phyloP scores from a whole-genome alignment of 2,797 vertebrate genomes.

The Characodon lateralis region DNA sequence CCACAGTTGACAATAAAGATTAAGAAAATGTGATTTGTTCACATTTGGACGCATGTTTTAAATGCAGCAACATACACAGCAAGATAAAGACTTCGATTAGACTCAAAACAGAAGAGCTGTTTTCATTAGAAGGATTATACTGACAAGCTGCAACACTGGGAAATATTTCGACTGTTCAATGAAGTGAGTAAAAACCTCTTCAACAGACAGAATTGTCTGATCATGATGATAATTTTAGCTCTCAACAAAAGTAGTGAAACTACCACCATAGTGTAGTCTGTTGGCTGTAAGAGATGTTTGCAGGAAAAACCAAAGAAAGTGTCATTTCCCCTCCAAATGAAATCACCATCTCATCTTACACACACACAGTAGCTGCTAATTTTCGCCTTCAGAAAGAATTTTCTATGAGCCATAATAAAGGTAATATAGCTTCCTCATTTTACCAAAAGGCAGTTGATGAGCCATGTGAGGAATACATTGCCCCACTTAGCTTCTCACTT shows the following conservation, averaged over 20 bases:
- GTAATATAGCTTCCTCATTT: constrained; percentile 35
- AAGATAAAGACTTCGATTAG: too few species aligned
- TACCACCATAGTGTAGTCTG: background rate
- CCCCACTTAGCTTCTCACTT: background rate
- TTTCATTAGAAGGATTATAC: background rate
- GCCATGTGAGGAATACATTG: constrained; percentile 23
- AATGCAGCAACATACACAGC: too few species aligned
- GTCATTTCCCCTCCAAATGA: constrained; percentile 35
- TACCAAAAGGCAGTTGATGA: constrained; percentile 39
- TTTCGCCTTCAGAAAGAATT: constrained; percentile 44
- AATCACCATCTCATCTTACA: constrained; percentile 25
- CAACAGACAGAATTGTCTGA: background rate
- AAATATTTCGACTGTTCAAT: too few species aligned
- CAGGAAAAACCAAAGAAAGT: constrained; percentile 10
- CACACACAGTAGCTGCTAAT: constrained; percentile 24
- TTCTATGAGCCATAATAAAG: constrained; percentile 15
- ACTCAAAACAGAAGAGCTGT: too few species aligned
- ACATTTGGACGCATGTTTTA: too few species aligned
- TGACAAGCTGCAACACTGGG: background rate
- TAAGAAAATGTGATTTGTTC: too few species aligned
- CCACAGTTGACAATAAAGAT: background rate
- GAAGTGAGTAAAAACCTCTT: background rate
- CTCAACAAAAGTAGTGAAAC: constrained; percentile 1
- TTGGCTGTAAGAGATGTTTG: background rate
- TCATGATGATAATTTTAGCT: constrained; percentile 19